Evolutionary conservation across 2,888 invertebrate species (phyloP), one percentile per base, ranked within the genome.

Genomic region (Dorcus hopei): DNA sequence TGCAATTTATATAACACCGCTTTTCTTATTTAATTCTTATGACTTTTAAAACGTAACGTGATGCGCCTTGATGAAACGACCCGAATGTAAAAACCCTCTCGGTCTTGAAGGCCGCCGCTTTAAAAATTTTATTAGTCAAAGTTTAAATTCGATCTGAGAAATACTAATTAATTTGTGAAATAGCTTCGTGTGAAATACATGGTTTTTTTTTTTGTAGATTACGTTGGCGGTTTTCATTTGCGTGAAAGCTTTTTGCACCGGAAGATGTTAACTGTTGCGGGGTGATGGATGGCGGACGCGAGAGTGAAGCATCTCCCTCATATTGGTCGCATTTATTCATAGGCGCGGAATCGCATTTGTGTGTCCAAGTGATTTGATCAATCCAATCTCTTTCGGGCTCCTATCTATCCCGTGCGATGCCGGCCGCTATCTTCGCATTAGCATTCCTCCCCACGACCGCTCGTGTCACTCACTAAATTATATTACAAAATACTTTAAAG

Each of bases 341-440:
- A 68, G 70, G 58, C 68, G 69, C 69, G 69, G 64, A 70, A 69
- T 69, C 67, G 68, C 68, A 66, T 68, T 68, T 70, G 42, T 70
- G 67, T 69, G 72, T 70, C 72, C 70, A 70, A 70, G 69, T 70
- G 73, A 72, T 73, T 70, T 69, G 70, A 70, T 72, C 72, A 70
- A 72, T 72, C 66, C 71, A 70, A 72, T 72, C 72, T 69, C 68
- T 63, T 66, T 33, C 62, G 61, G 61, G 59, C 67, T 26, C 65
- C 65, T 67, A 68, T 69, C 66, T 67, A 59, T 61, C 53, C 60
- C 59, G 42, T 23, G 16, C 39, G 62, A 62, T 61, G 41, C 11
- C 61, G 58, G 59, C 57, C 51, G 63, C 61, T 65, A 67, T 69
- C 66, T 64, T 60, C 62, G 56, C 64, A 70, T 70, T 69, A 70